Evolutionary conservation across 2,797 vertebrate genomes (phyloP).

Genomic region (Rhynchonycteris naso): DNA sequence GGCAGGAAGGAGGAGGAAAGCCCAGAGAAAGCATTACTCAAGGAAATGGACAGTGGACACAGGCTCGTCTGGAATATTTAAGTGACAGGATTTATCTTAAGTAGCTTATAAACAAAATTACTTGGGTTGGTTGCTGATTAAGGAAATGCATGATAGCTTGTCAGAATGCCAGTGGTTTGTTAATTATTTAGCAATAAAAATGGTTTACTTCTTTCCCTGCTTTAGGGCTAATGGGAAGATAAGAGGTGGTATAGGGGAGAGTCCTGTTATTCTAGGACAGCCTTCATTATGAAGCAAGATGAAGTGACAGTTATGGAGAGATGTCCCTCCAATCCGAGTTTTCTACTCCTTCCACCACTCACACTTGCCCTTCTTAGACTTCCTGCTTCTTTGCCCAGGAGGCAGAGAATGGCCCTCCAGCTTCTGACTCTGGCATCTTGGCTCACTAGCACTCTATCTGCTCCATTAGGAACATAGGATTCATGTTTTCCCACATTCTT

Average conservation of each 20-base stretch:
- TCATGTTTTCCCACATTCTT: not conserved
- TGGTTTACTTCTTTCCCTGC: conserved; percentile 19
- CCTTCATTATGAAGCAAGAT: not conserved
- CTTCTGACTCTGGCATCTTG: conserved; percentile 57
- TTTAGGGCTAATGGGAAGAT: conserved; percentile 36
- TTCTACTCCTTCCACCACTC: not conserved
- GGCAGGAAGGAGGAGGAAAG: not conserved
- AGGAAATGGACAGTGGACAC: not conserved
- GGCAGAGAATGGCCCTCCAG: conserved; percentile 5
- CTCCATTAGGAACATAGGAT: not conserved
- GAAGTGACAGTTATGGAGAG: not conserved
- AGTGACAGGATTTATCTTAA: conserved; percentile 58
- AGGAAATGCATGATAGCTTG: conserved; percentile 30
- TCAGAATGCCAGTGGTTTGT: conserved; percentile 44
- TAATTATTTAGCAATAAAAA: conserved; percentile 62
- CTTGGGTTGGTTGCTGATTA: conserved; percentile 55
- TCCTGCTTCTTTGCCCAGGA: conserved; percentile 36
- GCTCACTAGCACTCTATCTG: conserved; percentile 21
- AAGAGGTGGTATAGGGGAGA: not conserved
- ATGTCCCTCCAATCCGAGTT: not conserved
- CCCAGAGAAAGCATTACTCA: not conserved
- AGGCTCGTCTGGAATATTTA: conserved; percentile 29
- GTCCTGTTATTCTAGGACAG: not conserved
- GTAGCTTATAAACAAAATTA: conserved; percentile 58
- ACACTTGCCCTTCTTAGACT: not conserved